Evolutionary conservation across 1,140 invertebrate genomes (phyloP), one percentile per base, ranked within the genome.

Genomic region (Coenobita brevimanus): DNA sequence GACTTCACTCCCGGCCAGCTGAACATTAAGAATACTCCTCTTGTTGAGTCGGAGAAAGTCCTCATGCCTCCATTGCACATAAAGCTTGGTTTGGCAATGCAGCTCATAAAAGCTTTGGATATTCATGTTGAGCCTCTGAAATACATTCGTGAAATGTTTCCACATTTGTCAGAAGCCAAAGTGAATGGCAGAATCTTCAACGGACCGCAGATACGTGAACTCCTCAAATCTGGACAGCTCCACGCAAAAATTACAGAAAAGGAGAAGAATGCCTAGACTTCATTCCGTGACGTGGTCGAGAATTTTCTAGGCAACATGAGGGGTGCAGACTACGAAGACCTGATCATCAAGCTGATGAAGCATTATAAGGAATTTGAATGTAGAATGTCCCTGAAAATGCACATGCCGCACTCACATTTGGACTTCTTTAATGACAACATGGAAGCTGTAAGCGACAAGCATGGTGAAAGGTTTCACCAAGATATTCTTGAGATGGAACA

Each of bases 41-140:
- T 50, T 50, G 46, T 50, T 50, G 6, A 50, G 17, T 8, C 6
- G 17, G 46, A 50, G 46, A 50, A 50, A 17, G 17, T 50, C 6
- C 17, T 50, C 6, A 6, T 50, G 27, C 30, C 81, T 30, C 64
- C 41, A 71, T 64, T 83, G 41, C 81, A 83, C 43, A 71, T 83
- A 71, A 50, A 50, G 46, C 46, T 50, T 50, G 46, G 46, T 6
- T 50, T 50, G 6, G 46, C 17, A 17, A 50, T 8, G 17, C 46
- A 50, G 46, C 17, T 50, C 17, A 50, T 50, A 6, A 50, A 50
- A 50, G 46, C 46, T 8, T 73, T 71, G 17, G 41, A 36, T 43
- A 21, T 1, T 38, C 24, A 38, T 41, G n/a, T 3, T 43, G 67
- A 50, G 17, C 6, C 46, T 17, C 17, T 50, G 6, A 50, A 50